Base-by-base conservation (phyloP, 2,888 invertebrate species). In the Autographa pulchrina region DNA sequence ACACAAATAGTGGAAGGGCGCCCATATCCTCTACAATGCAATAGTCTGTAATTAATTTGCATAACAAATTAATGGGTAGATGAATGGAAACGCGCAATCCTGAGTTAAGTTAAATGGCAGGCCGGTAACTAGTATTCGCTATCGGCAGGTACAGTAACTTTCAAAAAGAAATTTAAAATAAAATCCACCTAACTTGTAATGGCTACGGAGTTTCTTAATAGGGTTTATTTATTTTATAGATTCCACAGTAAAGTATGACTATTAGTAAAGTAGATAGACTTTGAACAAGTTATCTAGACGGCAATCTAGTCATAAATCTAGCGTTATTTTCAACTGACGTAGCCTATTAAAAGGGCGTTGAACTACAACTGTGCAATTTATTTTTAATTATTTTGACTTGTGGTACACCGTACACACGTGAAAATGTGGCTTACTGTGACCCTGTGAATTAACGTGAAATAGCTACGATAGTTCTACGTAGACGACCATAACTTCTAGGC, bases 311-410 rank as follows among this genome's bases (percentile, higher is more conserved):
- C 65, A 70, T 59, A 52, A 76, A 0, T 71, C 62, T 68, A 65
- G 62, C 20, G 14, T 62, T 48, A 60, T 59, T 76, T 61, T 41
- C 5, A 43, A 77, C 62, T 43, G 43, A n/a, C 52, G 59, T 69
- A 62, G 54, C 38, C 48, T 56, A 81, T 78, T 72, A 70, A 74
- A 68, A 78, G 82, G 68, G 31, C 69, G 64, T 62, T 78, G 84
- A 72, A 67, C 84, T 9, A 54, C 59, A 68, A 69, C 58, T 62
- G 65, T 67, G 60, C 43, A 61, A 62, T 58, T 64, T 69, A 66
- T 77, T 74, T 72, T 77, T 64, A 62, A 66, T 70, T 65, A 63
- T 61, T 56, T 62, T 20, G 64, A 69, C 41, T 63, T 72, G 61
- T 70, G 63, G 62, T 70, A 43, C 38, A 67, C 60, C 61, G 62